phyloP scores from a whole-genome alignment of 2,113 vertebrate species.

The Panurus biarmicus region DNA sequence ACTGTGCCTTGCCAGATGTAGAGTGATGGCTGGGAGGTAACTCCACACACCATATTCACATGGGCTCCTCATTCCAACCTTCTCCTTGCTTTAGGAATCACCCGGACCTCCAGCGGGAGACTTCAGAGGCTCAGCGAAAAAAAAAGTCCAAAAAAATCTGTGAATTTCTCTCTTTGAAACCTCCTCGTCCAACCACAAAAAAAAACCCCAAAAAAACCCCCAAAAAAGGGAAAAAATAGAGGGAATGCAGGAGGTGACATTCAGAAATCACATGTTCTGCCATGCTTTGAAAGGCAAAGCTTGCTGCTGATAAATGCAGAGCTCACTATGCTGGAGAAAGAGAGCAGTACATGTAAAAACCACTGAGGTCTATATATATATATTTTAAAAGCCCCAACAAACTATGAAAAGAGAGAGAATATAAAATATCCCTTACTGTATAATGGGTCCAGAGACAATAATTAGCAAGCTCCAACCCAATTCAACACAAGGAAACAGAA shows the following conservation, averaged over 20 bases:
- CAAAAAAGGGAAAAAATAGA: no score
- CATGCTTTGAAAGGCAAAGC: neutral
- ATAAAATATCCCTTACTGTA: neutral
- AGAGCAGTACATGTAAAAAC: rapidly evolving
- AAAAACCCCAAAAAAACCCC: no score
- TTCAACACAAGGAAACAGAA: neutral
- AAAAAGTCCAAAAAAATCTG: no score
- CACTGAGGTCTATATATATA: neutral
- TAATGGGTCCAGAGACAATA: neutral
- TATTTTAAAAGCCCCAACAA: neutral
- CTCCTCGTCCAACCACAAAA: neutral
- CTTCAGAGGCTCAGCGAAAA: slow-evolving; percentile 61
- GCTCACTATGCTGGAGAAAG: neutral
- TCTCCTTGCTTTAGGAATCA: slow-evolving; percentile 54
- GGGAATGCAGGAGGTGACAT: neutral
- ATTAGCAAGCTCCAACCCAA: neutral
- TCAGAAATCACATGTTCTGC: neutral
- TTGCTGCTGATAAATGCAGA: neutral
- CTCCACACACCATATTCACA: rapidly evolving
- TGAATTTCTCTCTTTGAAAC: neutral
- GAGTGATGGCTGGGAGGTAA: neutral
- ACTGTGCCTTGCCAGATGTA: neutral
- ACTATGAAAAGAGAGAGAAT: neutral
- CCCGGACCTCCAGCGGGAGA: slow-evolving; percentile 65
- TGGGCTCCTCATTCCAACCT: neutral